phyloP scores from a whole-genome alignment of 2,888 invertebrate species.

The Serrognathus titanus region DNA sequence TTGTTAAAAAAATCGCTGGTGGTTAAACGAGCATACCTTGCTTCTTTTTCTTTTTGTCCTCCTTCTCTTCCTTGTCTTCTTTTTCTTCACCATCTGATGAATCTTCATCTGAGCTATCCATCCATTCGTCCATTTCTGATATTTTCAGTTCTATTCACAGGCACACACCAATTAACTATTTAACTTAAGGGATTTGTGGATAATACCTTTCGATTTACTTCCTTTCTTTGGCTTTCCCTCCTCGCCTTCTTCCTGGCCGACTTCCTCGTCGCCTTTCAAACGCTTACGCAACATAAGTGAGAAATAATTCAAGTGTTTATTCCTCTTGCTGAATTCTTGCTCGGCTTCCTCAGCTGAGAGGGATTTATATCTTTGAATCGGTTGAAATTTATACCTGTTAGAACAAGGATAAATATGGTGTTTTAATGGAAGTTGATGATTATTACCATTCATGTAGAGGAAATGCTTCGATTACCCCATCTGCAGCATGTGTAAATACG shows the following conservation, averaged over 20 bases:
- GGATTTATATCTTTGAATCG: constrained; percentile 86
- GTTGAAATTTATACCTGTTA: constrained; percentile 80
- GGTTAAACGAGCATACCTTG: constrained; percentile 31
- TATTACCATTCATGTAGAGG: constrained; percentile 88
- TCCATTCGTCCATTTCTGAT: constrained; percentile 94
- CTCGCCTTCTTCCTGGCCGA: constrained; percentile 58
- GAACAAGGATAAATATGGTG: constrained; percentile 3
- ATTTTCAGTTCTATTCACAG: constrained; percentile 70
- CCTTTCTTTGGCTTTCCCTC: constrained; percentile 64
- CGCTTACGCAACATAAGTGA: constrained; percentile 90
- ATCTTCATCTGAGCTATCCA: constrained; percentile 74
- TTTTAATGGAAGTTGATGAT: background rate
- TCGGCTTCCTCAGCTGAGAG: constrained; percentile 98
- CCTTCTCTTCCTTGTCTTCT: constrained; percentile 63
- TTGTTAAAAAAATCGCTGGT: background rate
- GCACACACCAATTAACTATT: background rate
- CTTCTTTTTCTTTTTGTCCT: constrained; percentile 60
- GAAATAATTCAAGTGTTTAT: constrained; percentile 94
- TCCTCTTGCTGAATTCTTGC: constrained; percentile 90
- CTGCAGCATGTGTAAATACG: constrained; percentile 93
- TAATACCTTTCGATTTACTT: constrained; percentile 53
- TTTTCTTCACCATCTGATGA: constrained; percentile 70
- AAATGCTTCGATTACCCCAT: constrained; percentile 93
- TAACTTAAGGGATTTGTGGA: background rate
- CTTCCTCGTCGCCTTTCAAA: constrained; percentile 67